A percentile compares a stretch with the other conserved stretches of the same genome.
phyloP scores from a whole-genome alignment of 64 coral and sea anemone species.

The Actinia tenebrosa region DNA sequence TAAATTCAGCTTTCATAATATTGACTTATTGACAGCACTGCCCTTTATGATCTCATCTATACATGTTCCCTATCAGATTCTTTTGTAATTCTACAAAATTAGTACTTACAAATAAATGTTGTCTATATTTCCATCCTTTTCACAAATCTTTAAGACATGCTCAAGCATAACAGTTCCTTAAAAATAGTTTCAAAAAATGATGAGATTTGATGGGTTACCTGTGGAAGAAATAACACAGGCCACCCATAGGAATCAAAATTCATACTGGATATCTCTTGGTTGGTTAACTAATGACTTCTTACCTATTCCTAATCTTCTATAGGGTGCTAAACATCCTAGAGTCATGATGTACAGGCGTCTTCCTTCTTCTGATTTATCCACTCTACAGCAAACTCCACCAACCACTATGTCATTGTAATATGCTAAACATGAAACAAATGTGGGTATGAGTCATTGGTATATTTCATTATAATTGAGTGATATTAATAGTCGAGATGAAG shows the following conservation, averaged over 20 bases:
- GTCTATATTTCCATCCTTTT: slow-evolving; percentile 99
- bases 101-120: slow-evolving; percentile 98
- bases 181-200: neutral
- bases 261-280: neutral
- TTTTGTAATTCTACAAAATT: neutral
- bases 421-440: slow-evolving; percentile 50
- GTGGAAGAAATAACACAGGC: neutral
- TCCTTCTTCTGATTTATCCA: slow-evolving; percentile 89
- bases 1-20: no score
- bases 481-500: neutral
- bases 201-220: neutral
- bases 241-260: neutral
- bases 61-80: no score
- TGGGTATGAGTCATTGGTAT: neutral
- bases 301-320: slow-evolving; percentile 98
- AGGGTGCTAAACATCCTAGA: slow-evolving; percentile 93
- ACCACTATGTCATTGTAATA: slow-evolving; percentile 99
- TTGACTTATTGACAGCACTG: no score
- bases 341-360: slow-evolving; percentile 98
- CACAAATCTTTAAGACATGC: slow-evolving; percentile 98
- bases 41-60: no score
- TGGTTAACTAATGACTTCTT: neutral
- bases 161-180: slow-evolving; percentile 94
- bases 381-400: slow-evolving; percentile 95
- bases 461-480: neutral